Evolutionary conservation across 2,797 vertebrate species (phyloP), one percentile per base, ranked within the genome.

Genomic region (Bovichtus variegatus): DNA sequence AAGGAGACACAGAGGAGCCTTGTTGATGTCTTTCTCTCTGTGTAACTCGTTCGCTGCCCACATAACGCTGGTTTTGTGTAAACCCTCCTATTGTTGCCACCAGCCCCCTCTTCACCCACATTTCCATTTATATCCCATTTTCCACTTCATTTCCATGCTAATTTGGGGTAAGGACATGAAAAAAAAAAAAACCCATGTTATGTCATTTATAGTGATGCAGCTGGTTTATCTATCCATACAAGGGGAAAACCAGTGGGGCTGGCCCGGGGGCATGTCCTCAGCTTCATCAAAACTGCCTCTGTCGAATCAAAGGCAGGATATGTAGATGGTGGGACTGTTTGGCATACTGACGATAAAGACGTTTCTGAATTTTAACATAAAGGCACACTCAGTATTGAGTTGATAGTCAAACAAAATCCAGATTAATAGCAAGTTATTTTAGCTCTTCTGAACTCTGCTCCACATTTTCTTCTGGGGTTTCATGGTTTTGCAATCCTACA

Each of bases 121-220:
- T 93, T 92, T 91, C 89, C 91, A 94, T 93, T 93, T 94, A 94
- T 91, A 93, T 82, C 88, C 89, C 73, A 80, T 93, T 92, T 94
- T 93, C 90, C 90, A 89, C 81, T 85, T 92, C 78, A 93, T 93
- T 93, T 91, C 91, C 91, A 94, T 94, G 92, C 92, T 93, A 94
- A 93, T 95, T 93, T 88, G 60, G 46, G 29, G 47, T 63, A 34
- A 3, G 16, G 2, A 16, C 16, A 53, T 81, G 68, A 86, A 91
- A 87, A 88, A n/a, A n/a, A 85, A 69, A 78, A 86, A 89, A 91
- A 84, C 83, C 89, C 87, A 87, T 94, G 87, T 93, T 80, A 91
- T 91, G 92, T 90, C 90, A 89, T 86, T 93, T 93, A 91, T 91
- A 91, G 88, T 88, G 86, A 90, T 91, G 89, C 89, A 91, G 92